Percentiles rank a stretch among this genome's conserved stretches.
Evolutionary conservation across 2,113 vertebrate genomes (phyloP).

Genomic region (Cephalophus harveyi): DNA sequence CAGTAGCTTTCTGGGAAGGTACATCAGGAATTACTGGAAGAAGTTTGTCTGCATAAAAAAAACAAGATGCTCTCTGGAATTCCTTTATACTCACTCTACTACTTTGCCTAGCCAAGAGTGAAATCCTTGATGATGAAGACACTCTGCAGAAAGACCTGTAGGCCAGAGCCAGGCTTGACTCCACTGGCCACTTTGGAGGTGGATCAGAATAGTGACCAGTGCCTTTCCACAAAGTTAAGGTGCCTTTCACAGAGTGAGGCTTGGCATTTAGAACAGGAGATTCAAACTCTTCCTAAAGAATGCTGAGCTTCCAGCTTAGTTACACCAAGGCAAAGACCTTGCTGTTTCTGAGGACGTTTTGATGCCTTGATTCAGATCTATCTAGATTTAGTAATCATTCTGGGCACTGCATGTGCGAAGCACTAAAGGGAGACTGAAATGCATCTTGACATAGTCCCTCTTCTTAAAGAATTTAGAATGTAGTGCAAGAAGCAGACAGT

Average conservation of each 20-base stretch:
- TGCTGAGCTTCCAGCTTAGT: not conserved
- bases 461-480: constrained; percentile 20
- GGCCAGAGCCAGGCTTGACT: not conserved
- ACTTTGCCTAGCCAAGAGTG: not conserved
- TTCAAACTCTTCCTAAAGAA: not conserved
- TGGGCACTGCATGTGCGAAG: not conserved
- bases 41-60: not conserved
- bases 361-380: constrained; percentile 18
- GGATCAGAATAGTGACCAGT: not conserved
- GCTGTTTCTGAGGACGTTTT: not conserved
- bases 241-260: not conserved
- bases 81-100: not conserved
- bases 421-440: not conserved
- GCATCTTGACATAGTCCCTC: not conserved
- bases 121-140: not conserved
- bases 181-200: not conserved
- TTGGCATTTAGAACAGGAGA: constrained; percentile 8
- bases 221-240: constrained; percentile 9
- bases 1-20: not conserved
- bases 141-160: not conserved
- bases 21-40: not conserved
- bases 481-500: not conserved
- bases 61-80: not conserved
- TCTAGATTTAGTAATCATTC: constrained; percentile 13
- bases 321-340: not conserved